Conservation (phyloP, 2,113 vertebrate species). For the Myocastor coypus region DNA sequence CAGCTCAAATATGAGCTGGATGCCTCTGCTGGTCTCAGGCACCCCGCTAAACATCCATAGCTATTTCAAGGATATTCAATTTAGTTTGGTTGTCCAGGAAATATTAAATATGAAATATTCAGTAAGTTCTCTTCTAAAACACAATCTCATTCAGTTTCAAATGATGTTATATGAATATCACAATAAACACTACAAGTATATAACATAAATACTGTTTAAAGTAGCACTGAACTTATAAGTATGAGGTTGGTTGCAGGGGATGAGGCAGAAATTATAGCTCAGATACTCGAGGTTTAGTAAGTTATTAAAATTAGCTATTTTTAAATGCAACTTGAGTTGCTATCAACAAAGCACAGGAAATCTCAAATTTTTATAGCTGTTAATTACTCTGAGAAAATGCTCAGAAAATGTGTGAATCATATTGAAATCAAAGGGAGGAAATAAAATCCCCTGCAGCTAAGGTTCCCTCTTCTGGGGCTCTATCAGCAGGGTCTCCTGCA, state of each 20-base stretch:
- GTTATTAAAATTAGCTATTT: background rate
- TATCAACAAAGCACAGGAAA: background rate
- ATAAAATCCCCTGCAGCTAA: background rate
- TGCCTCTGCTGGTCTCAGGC: rapidly evolving
- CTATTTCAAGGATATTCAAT: background rate
- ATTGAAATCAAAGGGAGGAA: background rate
- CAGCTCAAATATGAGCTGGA: background rate
- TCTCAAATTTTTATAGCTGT: background rate
- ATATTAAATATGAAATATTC: background rate
- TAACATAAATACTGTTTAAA: background rate
- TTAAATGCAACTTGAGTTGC: background rate
- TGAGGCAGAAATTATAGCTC: background rate
- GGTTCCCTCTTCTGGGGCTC: rapidly evolving
- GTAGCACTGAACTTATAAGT: background rate
- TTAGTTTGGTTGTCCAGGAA: background rate
- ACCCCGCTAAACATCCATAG: rapidly evolving
- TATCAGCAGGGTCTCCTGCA: rapidly evolving
- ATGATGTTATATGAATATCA: background rate
- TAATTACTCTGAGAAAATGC: background rate
- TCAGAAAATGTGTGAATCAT: background rate
- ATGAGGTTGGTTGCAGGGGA: background rate
- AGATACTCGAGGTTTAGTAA: background rate
- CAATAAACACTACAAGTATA: background rate
- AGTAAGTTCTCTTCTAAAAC: background rate
- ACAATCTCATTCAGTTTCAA: background rate